Evolutionary conservation across 2,888 invertebrate genomes (phyloP), one percentile per base, ranked within the genome.

Genomic region (Drosophila lacicola): DNA sequence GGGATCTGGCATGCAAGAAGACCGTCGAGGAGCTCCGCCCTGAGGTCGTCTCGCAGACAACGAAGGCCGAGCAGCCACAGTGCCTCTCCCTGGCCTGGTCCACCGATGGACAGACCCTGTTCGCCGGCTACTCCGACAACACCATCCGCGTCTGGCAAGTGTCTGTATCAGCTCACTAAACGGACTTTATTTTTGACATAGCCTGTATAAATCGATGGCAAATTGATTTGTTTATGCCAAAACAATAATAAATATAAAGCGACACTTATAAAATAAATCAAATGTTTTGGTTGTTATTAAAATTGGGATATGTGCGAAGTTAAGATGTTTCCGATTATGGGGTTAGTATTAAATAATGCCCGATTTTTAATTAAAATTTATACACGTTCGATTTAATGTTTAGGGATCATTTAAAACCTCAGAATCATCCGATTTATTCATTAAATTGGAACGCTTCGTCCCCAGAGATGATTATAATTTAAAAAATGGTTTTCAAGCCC

Each of bases 1-100:
- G 99, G 99, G 99, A 99, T 94, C 95, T 99, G 93, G 99, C 99
- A 94, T 98, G 98, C 94, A 99, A 99, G 95, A 98, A 98, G 93
- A 98, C 99, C 95, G 99, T 99, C 81, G 99, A 99, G 93, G 99
- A 99, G 93, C 95, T 99, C 80, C 96, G 96, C 91, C 98, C 98
- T n/a, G 99, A 99, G 91, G 97, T 99, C 83, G 96, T 98, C 72
- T 90, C 91, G 14, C 84, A 75, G 94, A 95, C 90, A 94, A 94
- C 95, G 62, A 98, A 98, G 93, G 95, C 97, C 53, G 97, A 97
- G 90, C 97, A 97, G 81, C 98, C 99, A 47, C 97, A 98, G 92
- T 99, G 99, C 93, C 95, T 98, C 82, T 99, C 98, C 5, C 94
- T 99, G 90, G 98, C 99, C 21, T 99, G 99, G 99, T 99, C 99